These are phyloP conservation scores for Phortica variegata DNA, from an alignment of 1,140 invertebrate genomes.

Conservation along the genomic window DNA sequence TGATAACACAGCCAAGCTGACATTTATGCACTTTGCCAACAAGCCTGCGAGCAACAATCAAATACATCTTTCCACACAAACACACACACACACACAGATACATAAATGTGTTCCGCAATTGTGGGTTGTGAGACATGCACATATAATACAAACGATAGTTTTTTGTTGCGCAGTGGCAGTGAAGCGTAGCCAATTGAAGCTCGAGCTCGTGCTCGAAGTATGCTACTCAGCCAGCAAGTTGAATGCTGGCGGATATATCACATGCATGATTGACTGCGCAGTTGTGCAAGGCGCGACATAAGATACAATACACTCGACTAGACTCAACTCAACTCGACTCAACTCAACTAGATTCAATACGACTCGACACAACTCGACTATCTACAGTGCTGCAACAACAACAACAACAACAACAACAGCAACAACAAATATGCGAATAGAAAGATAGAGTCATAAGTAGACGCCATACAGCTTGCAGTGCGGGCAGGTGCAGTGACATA, in stretches of 20 bases:
- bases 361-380: neutral
- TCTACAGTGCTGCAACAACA: neutral
- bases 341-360: too few relatives aligned
- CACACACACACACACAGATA: conserved; percentile 20
- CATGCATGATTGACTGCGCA: conserved; percentile 53
- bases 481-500: too few relatives aligned
- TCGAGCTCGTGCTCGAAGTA: neutral
- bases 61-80: conserved; percentile 34
- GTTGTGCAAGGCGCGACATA: conserved; percentile 31
- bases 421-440: too few relatives aligned
- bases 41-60: conserved; percentile 43
- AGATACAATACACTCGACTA: neutral
- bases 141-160: conserved; percentile 51
- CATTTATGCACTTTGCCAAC: conserved; percentile 51
- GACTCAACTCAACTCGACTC: neutral
- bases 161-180: conserved; percentile 27
- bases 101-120: conserved; percentile 12
- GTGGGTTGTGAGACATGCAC: conserved; percentile 24
- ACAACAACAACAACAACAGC: neutral
- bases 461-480: too few relatives aligned
- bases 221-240: conserved; percentile 7
- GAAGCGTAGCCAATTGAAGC: conserved; percentile 1
- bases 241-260: conserved; percentile 46
- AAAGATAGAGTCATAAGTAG: too few relatives aligned
- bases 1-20: conserved; percentile 53